Evolutionary conservation across 2,113 vertebrate species (phyloP).

Genomic region (Eurystomus gularis): DNA sequence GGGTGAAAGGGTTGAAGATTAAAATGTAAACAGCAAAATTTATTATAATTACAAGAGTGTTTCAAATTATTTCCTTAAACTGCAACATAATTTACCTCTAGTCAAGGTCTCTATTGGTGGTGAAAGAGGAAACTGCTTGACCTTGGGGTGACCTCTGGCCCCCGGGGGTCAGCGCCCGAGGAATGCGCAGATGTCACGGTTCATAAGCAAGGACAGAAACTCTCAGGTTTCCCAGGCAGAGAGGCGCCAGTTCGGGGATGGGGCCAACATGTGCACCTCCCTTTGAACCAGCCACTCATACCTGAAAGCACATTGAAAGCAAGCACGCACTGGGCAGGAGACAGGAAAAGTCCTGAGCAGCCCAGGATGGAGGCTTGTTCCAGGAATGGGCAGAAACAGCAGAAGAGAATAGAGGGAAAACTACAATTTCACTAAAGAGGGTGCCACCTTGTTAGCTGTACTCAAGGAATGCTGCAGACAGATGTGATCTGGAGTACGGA

Average conservation of each 20-base stretch:
- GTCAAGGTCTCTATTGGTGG: constrained; percentile 78
- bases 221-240: constrained; percentile 83
- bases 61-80: constrained; percentile 82
- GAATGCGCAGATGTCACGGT: constrained; percentile 89
- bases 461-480: not conserved
- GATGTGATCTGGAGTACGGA: not conserved
- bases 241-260: constrained; percentile 81
- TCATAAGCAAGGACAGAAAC: constrained; percentile 78
- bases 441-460: not conserved
- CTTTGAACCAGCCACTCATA: constrained; percentile 70
- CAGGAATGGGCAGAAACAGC: not conserved
- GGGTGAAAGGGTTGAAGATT: constrained; percentile 77
- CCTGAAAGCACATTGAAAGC: constrained; percentile 55
- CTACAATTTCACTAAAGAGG: not conserved
- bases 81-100: constrained; percentile 75
- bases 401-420: not conserved
- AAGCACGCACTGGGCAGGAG: not conserved
- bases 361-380: not conserved
- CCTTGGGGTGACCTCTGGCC: constrained; percentile 81
- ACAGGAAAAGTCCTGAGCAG: not conserved
- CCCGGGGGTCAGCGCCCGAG: constrained; percentile 79
- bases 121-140: constrained; percentile 84
- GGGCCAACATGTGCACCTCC: constrained; percentile 76
- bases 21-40: constrained; percentile 83
- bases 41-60: constrained; percentile 82